Percentiles rank a stretch among this genome's conserved stretches.
phyloP scores from a whole-genome alignment of 2,888 invertebrate species.

The Lithosia quadra region DNA sequence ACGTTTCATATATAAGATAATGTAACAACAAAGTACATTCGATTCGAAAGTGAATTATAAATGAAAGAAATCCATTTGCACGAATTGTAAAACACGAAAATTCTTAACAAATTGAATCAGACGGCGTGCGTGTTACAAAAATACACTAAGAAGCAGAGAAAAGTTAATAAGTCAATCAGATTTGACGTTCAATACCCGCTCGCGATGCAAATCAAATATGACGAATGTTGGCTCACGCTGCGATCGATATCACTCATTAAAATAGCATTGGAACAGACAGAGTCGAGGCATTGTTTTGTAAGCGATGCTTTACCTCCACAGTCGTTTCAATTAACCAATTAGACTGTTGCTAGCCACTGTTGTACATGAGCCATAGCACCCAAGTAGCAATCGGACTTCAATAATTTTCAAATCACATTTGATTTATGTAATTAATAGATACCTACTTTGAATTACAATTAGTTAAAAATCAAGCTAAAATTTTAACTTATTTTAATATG shows the following conservation, averaged over 20 bases:
- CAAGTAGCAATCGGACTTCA: too few species aligned
- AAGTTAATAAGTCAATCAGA: constrained; percentile 33
- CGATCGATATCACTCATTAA: constrained; percentile 20
- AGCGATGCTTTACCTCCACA: constrained; percentile 33
- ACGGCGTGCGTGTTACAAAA: constrained; percentile 38
- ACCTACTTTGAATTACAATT: too few species aligned
- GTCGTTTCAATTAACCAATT: constrained; percentile 28
- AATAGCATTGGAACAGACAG: constrained; percentile 21
- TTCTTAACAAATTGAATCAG: constrained; percentile 29
- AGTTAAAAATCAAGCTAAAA: too few species aligned
- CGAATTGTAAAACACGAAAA: constrained; percentile 13
- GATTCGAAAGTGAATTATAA: constrained; percentile 1
- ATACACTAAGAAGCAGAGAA: constrained; percentile 32
- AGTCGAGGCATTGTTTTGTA: constrained; percentile 12
- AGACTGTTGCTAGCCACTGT: neutral
- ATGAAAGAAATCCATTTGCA: constrained; percentile 9
- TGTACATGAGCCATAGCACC: neutral
- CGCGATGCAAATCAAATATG: constrained; percentile 50
- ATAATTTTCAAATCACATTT: too few species aligned
- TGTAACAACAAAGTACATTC: neutral
- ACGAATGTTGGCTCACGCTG: constrained; percentile 31
- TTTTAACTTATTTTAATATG: too few species aligned
- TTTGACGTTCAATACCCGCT: constrained; percentile 24
- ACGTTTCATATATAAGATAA: neutral
- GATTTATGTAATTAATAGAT: too few species aligned